These are phyloP conservation scores for Sphaeramia orbicularis DNA, from an alignment of 2,797 vertebrate genomes.

Conservation along the genomic window DNA sequence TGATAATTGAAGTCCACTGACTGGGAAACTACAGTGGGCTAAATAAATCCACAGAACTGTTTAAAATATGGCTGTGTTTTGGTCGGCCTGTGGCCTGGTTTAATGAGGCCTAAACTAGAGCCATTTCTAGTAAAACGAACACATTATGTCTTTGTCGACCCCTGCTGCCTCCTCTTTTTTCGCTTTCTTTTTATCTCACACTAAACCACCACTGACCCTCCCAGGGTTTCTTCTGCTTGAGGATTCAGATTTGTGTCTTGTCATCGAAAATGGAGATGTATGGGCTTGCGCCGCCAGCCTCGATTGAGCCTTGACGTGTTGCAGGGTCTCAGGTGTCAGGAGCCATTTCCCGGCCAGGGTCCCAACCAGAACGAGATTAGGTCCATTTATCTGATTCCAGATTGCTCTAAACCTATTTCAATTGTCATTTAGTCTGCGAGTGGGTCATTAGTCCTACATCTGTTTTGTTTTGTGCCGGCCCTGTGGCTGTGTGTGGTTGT, in stretches of 20 bases:
- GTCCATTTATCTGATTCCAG: constrained; percentile 86
- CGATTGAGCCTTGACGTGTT: constrained; percentile 77
- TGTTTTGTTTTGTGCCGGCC: constrained; percentile 77
- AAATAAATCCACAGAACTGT: constrained; percentile 43
- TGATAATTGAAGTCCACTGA: too few species aligned
- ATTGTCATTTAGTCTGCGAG: constrained; percentile 80
- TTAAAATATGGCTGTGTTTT: constrained; percentile 35
- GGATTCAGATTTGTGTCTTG: constrained; percentile 76
- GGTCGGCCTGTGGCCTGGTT: constrained; percentile 37
- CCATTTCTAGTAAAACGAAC: constrained; percentile 65
- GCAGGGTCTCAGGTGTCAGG: constrained; percentile 86
- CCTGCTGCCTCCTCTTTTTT: constrained; percentile 37
- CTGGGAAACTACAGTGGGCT: constrained; percentile 16
- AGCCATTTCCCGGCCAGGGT: constrained; percentile 82
- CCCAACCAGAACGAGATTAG: constrained; percentile 84
- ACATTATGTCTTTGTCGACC: constrained; percentile 59
- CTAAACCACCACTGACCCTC: constrained; percentile 56
- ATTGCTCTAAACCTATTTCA: constrained; percentile 84
- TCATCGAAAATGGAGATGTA: constrained; percentile 85
- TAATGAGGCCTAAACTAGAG: constrained; percentile 66
- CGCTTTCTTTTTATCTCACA: constrained; percentile 58
- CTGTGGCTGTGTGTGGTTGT: constrained; percentile 34
- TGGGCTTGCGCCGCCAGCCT: constrained; percentile 64
- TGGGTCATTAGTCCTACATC: constrained; percentile 81
- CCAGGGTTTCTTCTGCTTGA: constrained; percentile 51